Conservation (phyloP, 2,797 vertebrate species). For the Poeciliopsis paucimaculata region DNA sequence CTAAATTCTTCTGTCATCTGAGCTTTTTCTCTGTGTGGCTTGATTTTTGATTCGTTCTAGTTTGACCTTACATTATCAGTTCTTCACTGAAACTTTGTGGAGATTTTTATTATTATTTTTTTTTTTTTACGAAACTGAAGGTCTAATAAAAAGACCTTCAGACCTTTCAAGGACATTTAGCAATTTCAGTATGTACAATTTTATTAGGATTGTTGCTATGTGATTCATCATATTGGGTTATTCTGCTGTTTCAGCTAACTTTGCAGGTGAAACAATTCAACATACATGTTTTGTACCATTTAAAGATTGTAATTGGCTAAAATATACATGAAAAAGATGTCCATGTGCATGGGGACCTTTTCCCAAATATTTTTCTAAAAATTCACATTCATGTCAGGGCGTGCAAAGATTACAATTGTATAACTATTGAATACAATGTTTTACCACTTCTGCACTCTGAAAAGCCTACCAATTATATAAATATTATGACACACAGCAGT, state of each 20-base stretch:
- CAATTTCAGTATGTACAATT: neutral
- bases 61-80: neutral
- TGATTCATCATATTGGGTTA: neutral
- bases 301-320: neutral
- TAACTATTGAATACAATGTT: neutral
- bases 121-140: neutral
- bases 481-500: constrained; percentile 3
- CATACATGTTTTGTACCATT: too few relatives aligned
- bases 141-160: too few relatives aligned
- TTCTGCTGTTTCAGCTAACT: neutral
- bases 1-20: neutral
- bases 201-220: neutral
- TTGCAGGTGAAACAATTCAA: neutral
- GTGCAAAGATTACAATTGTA: constrained; percentile 16
- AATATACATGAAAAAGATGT: neutral
- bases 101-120: neutral
- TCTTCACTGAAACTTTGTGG: neutral
- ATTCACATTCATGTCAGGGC: constrained; percentile 38
- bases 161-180: neutral
- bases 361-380: constrained; percentile 39
- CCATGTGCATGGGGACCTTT: neutral
- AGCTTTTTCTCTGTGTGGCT: neutral
- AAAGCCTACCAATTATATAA: neutral
- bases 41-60: neutral
- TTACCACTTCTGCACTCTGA: constrained; percentile 24